Evolutionary conservation across 2,888 invertebrate species (phyloP), one percentile per base, ranked within the genome.

Genomic region (Scaeva pyrastri): DNA sequence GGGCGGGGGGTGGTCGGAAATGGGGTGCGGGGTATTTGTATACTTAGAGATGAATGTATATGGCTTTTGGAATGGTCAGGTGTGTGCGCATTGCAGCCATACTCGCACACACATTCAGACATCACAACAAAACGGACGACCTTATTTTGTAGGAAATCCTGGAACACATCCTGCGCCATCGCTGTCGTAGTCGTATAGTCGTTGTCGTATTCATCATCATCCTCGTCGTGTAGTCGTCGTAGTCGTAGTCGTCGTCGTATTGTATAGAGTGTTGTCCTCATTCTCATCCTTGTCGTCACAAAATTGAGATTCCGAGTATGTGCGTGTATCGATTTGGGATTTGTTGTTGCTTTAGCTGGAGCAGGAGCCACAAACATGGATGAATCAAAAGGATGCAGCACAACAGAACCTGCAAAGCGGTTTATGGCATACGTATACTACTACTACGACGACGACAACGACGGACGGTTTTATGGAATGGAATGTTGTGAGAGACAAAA

Each of bases 51-150:
- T 66, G 76, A 60, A 16, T 31, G 77, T 79, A 74, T 76, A 58
- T 75, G 60, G 45, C 66, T 21, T 68, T 76, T 78, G 87, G 83
- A 87, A 87, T 83, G 83, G 87, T 87, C 87, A 87, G 83, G 87
- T 87, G 83, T 87, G 78, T 87, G 87, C 87, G 87, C 87, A 87
- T 79, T 83, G 83, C 83, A 81, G 82, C 75, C 87, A 74, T 60
- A 76, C 58, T 70, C 55, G 41, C 62, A 41, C 36, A 62, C 62
- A 41, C 62, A 76, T 76, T 56, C 72, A 80, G 71, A 70, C 48
- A n/a, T 31, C 64, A 19, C 52, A 48, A 52, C 45, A 36, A 31
- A 62, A 78, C 26, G 73, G 56, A 74, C 85, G 85, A 85, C 85
- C 85, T 85, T 72, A 85, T 81, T 85, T 62, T 68, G 71, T 80